These are phyloP conservation scores for Lepidurus couesii DNA, from an alignment of 1,140 invertebrate species.

Conservation along the genomic window DNA sequence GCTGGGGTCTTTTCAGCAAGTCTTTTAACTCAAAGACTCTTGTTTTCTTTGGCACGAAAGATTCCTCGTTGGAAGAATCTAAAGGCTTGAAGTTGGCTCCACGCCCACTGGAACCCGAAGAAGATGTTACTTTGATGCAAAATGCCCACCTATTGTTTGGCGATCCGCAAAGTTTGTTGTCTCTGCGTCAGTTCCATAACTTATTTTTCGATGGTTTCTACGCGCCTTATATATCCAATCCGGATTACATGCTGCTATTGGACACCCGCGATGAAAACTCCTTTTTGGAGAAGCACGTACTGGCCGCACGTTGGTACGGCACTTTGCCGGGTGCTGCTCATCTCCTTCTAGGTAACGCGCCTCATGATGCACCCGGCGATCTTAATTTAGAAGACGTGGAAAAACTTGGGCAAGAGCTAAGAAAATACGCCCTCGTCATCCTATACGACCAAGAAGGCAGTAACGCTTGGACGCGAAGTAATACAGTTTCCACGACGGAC, in stretches of 20 bases:
- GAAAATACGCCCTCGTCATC: constrained; percentile 38
- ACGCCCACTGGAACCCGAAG: constrained; percentile 36
- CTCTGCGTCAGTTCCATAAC: constrained; percentile 40
- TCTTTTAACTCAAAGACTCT: background rate
- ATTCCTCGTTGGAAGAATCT: constrained; percentile 35
- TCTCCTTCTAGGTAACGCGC: constrained; percentile 23
- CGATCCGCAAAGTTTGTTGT: constrained; percentile 34
- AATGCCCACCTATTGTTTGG: background rate
- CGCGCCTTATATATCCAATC: constrained; percentile 42
- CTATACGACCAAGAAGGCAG: constrained; percentile 40
- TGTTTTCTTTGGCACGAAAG: background rate
- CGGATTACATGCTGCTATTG: constrained; percentile 41
- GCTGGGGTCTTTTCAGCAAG: background rate
- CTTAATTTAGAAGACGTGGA: constrained; percentile 30
- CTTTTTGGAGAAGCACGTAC: constrained; percentile 38
- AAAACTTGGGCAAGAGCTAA: constrained; percentile 31
- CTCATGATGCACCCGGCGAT: constrained; percentile 5
- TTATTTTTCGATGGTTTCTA: constrained; percentile 43
- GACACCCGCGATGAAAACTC: constrained; percentile 39
- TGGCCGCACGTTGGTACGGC: constrained; percentile 41
- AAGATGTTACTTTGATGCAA: constrained; percentile 2
- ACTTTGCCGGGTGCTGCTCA: constrained; percentile 34
- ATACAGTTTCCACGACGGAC: constrained; percentile 24
- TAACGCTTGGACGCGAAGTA: constrained; percentile 17
- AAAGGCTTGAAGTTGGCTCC: constrained; percentile 36